Conservation (phyloP, 2,888 invertebrate genomes). For the Tachina lurida region DNA sequence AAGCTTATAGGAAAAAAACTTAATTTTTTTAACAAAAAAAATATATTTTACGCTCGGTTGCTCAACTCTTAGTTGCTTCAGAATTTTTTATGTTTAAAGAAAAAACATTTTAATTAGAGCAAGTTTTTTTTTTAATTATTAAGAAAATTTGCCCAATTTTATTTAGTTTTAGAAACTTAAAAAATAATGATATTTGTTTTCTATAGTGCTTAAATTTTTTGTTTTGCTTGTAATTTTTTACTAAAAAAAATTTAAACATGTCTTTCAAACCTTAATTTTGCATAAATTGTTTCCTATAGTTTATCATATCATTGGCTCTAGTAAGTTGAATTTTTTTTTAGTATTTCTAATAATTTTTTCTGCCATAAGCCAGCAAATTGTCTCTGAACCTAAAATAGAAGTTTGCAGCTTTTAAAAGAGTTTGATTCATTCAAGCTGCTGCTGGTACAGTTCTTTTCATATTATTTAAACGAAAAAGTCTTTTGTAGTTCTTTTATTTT, state of each 20-base stretch:
- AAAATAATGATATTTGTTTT: background rate
- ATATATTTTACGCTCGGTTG: too few relatives aligned
- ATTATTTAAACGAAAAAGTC: constrained; percentile 3
- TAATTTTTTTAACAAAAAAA: too few relatives aligned
- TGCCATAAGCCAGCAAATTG: background rate
- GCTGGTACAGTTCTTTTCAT: background rate
- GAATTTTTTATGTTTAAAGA: too few relatives aligned
- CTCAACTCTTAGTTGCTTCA: too few relatives aligned
- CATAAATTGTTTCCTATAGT: constrained; percentile 12
- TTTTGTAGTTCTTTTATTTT: constrained; percentile 16
- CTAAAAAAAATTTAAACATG: constrained; percentile 4
- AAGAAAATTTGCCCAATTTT: too few relatives aligned
- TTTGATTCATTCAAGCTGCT: background rate
- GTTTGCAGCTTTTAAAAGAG: background rate
- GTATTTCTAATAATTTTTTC: background rate
- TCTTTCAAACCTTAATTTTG: constrained; percentile 7
- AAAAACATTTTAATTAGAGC: too few relatives aligned
- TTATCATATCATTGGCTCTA: background rate
- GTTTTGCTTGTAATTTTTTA: background rate
- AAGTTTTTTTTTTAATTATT: too few relatives aligned
- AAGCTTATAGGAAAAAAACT: too few relatives aligned
- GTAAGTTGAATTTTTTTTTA: background rate
- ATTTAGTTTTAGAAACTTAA: background rate
- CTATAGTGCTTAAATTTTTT: constrained; percentile 18
- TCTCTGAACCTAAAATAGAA: background rate